Base-by-base conservation (phyloP, 2,113 vertebrate genomes). In the Rhinolophus sinicus region DNA sequence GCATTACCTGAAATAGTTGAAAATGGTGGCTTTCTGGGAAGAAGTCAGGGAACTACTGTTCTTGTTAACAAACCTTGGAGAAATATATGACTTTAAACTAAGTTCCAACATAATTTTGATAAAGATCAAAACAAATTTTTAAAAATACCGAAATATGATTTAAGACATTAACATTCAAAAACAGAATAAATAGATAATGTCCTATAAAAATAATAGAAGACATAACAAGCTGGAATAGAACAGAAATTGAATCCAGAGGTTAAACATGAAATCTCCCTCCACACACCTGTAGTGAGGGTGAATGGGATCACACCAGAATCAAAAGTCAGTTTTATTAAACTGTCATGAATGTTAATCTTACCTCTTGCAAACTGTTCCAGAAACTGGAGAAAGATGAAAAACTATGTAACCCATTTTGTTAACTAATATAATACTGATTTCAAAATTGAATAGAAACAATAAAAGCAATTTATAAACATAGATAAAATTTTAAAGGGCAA, bases 81-180 rank as follows among this genome's bases (percentile, higher is more conserved):
- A 86, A 85, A 76, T 86, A 69, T 90, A 77, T 87, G 52, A 75
- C 44, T 85, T 89, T 73, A 78, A 77, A 78, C 24, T 22, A 22
- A 87, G 14, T 62, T 40, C 1, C 35, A 35, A 60, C 44, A 24
- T 76, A 93, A 65, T 76, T 90, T 96, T 90, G 73, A 88, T 69
- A 86, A 85, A 93, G 50, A 73, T 89, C 12, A 81, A 94, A 94
- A 62, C 10, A 70, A 44, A n/a, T 22, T 50, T 60, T 44, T 58
- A 26, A 85, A 38, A 60, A 60, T 40, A 64, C 85, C 10, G 81
- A 19, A 93, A 80, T 94, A 82, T 86, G n/a, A 81, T 89, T 94
- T 76, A 85, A 16, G 16, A 1, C 6, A 56, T 76, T 96, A 87
- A 50, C 24, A 72, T 92, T 89, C 3, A 75, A 93, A 96, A 87